phyloP scores from a whole-genome alignment of 2,113 vertebrate genomes.

The Sylvietta virens region DNA sequence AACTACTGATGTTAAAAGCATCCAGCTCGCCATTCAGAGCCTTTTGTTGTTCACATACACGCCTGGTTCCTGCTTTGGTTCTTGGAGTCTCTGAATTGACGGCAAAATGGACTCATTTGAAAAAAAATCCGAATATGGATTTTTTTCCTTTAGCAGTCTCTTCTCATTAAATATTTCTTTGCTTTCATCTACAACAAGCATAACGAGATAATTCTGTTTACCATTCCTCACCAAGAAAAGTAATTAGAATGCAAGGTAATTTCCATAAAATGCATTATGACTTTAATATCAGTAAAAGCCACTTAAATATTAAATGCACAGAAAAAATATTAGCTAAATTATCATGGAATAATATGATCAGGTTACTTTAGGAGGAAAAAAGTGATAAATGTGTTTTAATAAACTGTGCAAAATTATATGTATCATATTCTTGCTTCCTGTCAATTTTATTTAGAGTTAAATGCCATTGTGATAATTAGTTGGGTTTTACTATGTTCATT shows the following conservation, averaged over 20 bases:
- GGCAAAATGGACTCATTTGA: background rate
- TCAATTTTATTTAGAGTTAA: slow-evolving; percentile 93
- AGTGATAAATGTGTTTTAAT: slow-evolving; percentile 83
- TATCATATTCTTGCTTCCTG: slow-evolving; percentile 77
- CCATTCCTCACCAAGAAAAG: slow-evolving; percentile 53
- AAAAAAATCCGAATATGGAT: background rate
- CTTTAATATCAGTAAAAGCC: slow-evolving; percentile 76
- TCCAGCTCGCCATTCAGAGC: background rate
- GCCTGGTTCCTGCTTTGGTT: background rate
- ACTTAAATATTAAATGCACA: slow-evolving; percentile 75
- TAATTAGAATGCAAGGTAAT: slow-evolving; percentile 67
- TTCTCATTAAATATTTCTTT: background rate
- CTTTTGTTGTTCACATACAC: background rate
- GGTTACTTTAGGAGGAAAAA: slow-evolving; percentile 67
- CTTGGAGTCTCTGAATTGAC: background rate
- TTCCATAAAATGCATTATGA: slow-evolving; percentile 73
- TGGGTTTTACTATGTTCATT: slow-evolving; percentile 79
- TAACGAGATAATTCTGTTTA: background rate
- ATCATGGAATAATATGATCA: slow-evolving; percentile 74
- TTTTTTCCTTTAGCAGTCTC: background rate
- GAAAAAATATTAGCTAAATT: slow-evolving; percentile 80
- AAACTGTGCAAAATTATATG: slow-evolving; percentile 79
- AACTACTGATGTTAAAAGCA: background rate
- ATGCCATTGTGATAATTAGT: slow-evolving; percentile 79
- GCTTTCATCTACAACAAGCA: slow-evolving; percentile 6